Evolutionary conservation across 2,113 vertebrate genomes (phyloP).

Genomic region (Scortum barcoo): DNA sequence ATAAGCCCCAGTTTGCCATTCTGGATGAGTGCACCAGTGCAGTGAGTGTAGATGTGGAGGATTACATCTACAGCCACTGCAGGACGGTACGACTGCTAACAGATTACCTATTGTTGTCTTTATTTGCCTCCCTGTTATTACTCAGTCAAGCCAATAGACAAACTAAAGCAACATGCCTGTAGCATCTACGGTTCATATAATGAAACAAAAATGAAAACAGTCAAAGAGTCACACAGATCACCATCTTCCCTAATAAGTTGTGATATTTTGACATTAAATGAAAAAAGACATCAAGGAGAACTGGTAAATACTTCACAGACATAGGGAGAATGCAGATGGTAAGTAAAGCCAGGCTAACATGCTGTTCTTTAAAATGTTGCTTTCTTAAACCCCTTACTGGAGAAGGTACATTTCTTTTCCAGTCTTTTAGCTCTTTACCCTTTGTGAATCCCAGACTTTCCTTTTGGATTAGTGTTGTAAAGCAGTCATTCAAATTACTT

Average conservation of each 20-base stretch:
- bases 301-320: no score
- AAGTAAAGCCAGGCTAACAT: background rate
- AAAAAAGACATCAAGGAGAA: no score
- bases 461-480: background rate
- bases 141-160: background rate
- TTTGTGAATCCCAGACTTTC: background rate
- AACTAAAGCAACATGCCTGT: background rate
- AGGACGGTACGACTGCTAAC: slow-evolving; percentile 85
- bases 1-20: slow-evolving; percentile 99
- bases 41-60: slow-evolving; percentile 98
- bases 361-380: no score
- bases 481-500: no score
- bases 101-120: background rate
- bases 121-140: background rate
- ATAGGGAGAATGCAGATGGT: background rate
- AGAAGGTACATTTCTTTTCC: no score
- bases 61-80: slow-evolving; percentile 97
- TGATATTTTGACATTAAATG: no score
- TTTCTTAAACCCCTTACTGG: no score
- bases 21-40: slow-evolving; percentile 99
- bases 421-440: no score
- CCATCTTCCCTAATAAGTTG: no score
- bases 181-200: no score
- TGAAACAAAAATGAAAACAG: background rate
- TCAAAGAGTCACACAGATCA: no score